Percentiles rank a stretch among this genome's conserved stretches.
phyloP scores from a whole-genome alignment of 2,113 vertebrate genomes.

The Cathartes aura region DNA sequence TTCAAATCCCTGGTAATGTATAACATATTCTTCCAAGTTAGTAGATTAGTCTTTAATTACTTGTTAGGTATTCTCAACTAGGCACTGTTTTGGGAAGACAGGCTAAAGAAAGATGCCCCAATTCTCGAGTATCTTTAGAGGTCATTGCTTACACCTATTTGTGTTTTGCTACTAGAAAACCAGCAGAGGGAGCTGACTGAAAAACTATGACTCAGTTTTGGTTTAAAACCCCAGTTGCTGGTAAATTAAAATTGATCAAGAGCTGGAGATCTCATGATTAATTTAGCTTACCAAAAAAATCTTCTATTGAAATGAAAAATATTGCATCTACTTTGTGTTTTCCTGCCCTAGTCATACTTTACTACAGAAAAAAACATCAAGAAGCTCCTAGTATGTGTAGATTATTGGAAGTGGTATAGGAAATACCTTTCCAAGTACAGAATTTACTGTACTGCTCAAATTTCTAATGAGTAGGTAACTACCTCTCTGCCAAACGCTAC shows the following conservation, averaged over 20 bases:
- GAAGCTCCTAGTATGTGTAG: background rate
- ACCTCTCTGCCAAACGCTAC: background rate
- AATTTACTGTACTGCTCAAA: background rate
- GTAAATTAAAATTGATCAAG: background rate
- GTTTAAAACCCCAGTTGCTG: background rate
- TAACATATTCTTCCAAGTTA: background rate
- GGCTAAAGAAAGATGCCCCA: background rate
- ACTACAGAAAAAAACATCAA: background rate
- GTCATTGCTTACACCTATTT: fast-evolving
- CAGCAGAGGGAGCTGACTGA: background rate
- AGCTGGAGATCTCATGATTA: fast-evolving
- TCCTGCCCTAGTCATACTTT: too few species aligned
- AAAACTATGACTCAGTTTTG: background rate
- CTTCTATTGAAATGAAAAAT: background rate
- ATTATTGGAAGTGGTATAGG: background rate
- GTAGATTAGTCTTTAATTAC: background rate
- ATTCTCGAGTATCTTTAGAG: background rate
- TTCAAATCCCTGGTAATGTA: fast-evolving
- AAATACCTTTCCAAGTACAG: background rate
- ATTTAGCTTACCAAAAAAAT: background rate
- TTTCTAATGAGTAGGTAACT: background rate
- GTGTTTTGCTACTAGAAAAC: background rate
- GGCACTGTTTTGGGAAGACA: background rate
- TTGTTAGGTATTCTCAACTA: background rate
- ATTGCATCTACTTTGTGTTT: background rate